A percentile compares a stretch with the other conserved stretches of the same genome.
Conservation (phyloP, 2,113 vertebrate genomes). For the Zapornia atra region DNA sequence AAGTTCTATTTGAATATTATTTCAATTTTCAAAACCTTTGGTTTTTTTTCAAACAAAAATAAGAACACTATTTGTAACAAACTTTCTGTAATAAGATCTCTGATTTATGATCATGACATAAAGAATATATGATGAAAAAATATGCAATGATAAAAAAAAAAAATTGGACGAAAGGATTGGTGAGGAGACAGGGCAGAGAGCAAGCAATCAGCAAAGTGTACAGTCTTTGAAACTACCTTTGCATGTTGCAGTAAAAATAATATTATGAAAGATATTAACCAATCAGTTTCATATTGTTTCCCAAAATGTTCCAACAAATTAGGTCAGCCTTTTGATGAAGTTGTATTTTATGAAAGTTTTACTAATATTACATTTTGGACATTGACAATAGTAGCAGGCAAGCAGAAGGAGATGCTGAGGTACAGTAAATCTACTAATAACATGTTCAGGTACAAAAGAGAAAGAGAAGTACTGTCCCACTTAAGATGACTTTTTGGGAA, state of each 20-base stretch:
- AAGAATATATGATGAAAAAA: not conserved
- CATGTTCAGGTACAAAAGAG: not conserved
- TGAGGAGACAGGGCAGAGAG: not conserved
- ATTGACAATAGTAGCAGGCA: not conserved
- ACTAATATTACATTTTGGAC: not conserved
- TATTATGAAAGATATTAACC: not conserved
- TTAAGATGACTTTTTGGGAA: not conserved
- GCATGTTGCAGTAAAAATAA: not conserved
- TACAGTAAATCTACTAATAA: not conserved
- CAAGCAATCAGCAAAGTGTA: not conserved
- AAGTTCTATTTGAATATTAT: not conserved
- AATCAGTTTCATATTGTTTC: not conserved
- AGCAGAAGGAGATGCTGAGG: not conserved
- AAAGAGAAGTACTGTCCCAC: not conserved
- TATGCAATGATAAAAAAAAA: not conserved
- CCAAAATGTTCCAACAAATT: not conserved
- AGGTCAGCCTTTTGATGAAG: not conserved
- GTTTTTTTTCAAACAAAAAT: not conserved
- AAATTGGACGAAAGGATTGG: not conserved
- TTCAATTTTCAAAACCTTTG: not conserved
- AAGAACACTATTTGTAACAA: not conserved
- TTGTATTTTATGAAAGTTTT: not conserved
- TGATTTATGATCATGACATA: not conserved
- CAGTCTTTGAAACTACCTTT: not conserved
- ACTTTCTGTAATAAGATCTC: not conserved